Base-by-base conservation (phyloP, 2,797 vertebrate species). In the Gymnodraco acuticeps region DNA sequence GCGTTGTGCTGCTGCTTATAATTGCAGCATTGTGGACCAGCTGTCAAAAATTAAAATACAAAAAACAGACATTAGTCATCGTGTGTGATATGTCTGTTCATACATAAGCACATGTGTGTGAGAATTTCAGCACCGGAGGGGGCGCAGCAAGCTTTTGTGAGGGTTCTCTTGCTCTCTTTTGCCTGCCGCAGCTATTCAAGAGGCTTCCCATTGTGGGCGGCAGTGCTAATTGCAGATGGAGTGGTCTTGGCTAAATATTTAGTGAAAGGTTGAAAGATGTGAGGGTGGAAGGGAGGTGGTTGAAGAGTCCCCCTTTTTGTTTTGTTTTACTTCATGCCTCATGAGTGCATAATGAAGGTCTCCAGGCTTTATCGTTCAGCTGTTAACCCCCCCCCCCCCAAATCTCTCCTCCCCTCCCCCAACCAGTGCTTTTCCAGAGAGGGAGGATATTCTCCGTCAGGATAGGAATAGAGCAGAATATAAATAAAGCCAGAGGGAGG, bases 401-500 rank as follows among this genome's bases (percentile, higher is more conserved):
- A 17, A 8, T 5, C 59, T 74, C 27, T 27, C 27, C 27, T 27
- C 64, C 83, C 82, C 67, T 85, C 84, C 86, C 87, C 82, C 81
- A 83, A 43, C 75, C 68, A 71, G 69, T 77, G 79, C 78, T 80
- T 86, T 88, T 87, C 83, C 73, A 88, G 87, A 64, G 83, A 87
- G 83, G 55, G 69, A 86, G 87, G 89, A 88, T 89, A 91, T 91
- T 86, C 87, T 89, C 86, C 64, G 73, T 87, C 87, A 77, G 87
- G 88, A 92, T 89, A 91, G 93, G 86, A 93, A 92, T 89, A 92
- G 84, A 85, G 88, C 64, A 65, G n/a, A 89, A 87, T 95, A 92
- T 94, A 94, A 94, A 95, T 93, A 94, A 93, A 93, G 84, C 83
- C 83, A 64, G 84, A 90, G 88, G 78, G 87, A 89, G 88, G 91